Conservation (phyloP, 2,113 vertebrate species). For the Hemichromis elongatus region DNA sequence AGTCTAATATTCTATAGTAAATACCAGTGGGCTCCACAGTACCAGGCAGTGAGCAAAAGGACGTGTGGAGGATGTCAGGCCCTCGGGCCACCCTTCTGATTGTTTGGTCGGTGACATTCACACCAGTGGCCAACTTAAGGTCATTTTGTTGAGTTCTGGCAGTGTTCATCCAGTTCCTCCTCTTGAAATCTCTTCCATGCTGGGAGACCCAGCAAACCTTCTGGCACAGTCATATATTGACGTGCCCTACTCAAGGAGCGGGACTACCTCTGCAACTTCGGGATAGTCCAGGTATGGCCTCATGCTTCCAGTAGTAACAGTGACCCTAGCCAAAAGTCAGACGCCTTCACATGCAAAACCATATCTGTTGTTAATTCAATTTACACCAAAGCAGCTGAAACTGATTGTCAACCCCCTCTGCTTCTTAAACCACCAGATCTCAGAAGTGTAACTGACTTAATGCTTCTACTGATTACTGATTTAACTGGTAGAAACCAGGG, state of each 20-base stretch:
- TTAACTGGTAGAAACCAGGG: background rate
- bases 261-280: rapidly evolving
- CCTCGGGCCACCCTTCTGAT: background rate
- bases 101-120: background rate
- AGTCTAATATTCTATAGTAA: background rate
- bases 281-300: background rate
- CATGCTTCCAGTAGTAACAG: background rate
- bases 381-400: background rate
- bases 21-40: background rate
- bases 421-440: background rate
- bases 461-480: background rate
- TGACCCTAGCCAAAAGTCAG: background rate
- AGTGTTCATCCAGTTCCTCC: background rate
- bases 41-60: background rate
- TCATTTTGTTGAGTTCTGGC: background rate
- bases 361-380: background rate
- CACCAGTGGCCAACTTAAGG: background rate
- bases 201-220: background rate
- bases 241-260: background rate
- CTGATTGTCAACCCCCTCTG: background rate
- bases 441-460: background rate
- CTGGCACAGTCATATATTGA: background rate
- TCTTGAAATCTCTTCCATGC: background rate
- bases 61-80: background rate
- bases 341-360: background rate